Base-by-base conservation (phyloP, 1,140 invertebrate genomes). In the Heterodera schachtii region DNA sequence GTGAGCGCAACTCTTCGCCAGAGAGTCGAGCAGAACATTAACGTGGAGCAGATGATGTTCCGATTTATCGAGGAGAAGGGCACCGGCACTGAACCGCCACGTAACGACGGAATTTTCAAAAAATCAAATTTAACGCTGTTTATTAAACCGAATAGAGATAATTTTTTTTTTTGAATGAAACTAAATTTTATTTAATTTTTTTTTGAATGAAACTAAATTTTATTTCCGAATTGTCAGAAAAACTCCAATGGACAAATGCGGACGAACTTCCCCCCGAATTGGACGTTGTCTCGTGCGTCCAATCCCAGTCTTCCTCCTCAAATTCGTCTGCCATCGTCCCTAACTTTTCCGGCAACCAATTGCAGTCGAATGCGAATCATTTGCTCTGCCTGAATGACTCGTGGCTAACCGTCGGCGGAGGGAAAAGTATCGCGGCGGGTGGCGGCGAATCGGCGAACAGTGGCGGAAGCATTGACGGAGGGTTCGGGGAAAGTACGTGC, bases 31-130 rank as follows among this genome's bases (percentile, higher is more conserved):
- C 70, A 64, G 70, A 49, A 79, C 16, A 70, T 90, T 60, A 80
- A 87, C 67, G 79, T 90, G 44, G 84, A 90, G 49, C 80, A 89
- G 7, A 80, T 90, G 67, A 83, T 89, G 82, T 64, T 81, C 21
- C 77, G 84, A 57, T 90, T 89, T 78, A 79, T 87, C n/a, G 84
- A 88, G 46, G 84, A 85, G 73, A 88, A 85, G 64, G 84, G 86
- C 19, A 89, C 88, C n/a, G 88, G 88, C 0, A 82, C 74, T 8
- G 88, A 89, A 13, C 67, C 79, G 78, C 88, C 88, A 43, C 80
- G 89, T 88, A 81, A 69, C 77, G 64, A 80, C 11, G 7, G 70
- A 81, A 84, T 71, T 81, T n/a, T n/a, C n/a, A 5, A 6, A 31
- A 31, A 31, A 31, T 31, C 31, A 31, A 31, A n/a, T 47, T 81